phyloP scores from a whole-genome alignment of 1,140 invertebrate species.

The Metopolophium dirhodum region DNA sequence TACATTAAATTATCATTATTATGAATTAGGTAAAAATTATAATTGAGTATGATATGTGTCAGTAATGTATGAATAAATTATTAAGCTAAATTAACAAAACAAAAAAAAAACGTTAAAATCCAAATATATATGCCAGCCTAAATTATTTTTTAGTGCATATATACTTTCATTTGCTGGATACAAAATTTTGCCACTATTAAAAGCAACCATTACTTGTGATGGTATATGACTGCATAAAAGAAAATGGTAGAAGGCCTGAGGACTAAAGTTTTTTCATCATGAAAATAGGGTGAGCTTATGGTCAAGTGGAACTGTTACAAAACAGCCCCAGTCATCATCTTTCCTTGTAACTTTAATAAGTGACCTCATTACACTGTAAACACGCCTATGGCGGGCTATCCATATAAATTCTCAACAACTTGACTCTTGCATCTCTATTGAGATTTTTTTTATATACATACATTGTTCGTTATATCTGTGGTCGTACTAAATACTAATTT shows the following conservation, averaged over 20 bases:
- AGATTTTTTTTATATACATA: constrained; percentile 12
- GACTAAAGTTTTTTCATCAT: constrained; percentile 28
- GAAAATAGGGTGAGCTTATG: constrained; percentile 26
- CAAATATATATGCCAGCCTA: neutral
- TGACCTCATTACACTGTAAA: constrained; percentile 32
- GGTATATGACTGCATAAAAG: neutral
- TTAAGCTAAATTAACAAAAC: neutral
- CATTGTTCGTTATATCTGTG: neutral
- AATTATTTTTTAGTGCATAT: neutral
- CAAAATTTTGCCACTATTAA: constrained; percentile 4
- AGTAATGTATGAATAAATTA: neutral
- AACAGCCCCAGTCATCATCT: constrained; percentile 35
- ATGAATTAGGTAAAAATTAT: neutral
- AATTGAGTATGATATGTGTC: neutral
- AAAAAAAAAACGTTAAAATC: neutral
- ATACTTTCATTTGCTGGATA: neutral
- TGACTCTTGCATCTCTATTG: neutral
- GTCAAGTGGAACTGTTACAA: constrained; percentile 49
- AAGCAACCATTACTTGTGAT: neutral
- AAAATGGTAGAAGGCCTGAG: neutral
- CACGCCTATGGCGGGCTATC: neutral
- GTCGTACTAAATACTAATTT: neutral
- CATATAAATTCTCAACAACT: constrained; percentile 41
- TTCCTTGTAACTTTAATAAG: constrained; percentile 46
- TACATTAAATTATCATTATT: too few relatives aligned